Conservation (phyloP, 1,140 invertebrate genomes). For the Semibalanus balanoides region DNA sequence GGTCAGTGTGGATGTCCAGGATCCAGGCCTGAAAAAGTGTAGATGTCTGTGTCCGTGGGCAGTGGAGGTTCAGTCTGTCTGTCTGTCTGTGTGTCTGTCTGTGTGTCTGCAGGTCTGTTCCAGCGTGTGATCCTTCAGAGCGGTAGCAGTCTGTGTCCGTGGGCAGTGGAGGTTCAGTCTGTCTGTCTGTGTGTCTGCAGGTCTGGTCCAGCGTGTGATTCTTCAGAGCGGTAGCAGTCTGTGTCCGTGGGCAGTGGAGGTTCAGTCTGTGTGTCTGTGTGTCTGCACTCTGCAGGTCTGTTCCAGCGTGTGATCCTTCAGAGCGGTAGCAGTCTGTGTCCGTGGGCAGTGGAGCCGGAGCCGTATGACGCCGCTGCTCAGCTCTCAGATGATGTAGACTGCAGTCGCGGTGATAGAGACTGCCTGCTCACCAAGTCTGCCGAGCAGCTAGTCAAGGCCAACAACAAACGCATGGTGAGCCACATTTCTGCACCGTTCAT, state of each 20-base stretch:
- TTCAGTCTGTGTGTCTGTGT: no score
- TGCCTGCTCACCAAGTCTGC: not conserved
- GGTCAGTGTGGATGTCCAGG: no score
- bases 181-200: constrained; percentile 4
- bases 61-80: no score
- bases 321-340: constrained; percentile 15
- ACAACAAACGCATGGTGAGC: not conserved
- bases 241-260: no score
- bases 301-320: constrained; percentile 14
- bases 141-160: constrained; percentile 14
- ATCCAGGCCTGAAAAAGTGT: no score
- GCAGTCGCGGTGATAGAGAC: not conserved
- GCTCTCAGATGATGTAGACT: constrained; percentile 12
- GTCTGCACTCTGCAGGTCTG: no score
- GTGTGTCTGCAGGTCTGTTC: constrained; percentile 17
- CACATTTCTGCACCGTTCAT: no score
- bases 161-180: constrained; percentile 9
- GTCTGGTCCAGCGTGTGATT: constrained; percentile 12
- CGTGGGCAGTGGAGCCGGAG: constrained; percentile 12
- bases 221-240: constrained; percentile 18
- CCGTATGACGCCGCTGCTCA: constrained; percentile 8
- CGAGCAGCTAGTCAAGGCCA: not conserved
- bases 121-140: constrained; percentile 14
- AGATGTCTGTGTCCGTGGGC: no score
- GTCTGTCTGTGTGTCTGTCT: no score